These are phyloP conservation scores for Psittacara wagleri DNA, from an alignment of 2,113 vertebrate species.

Conservation along the genomic window DNA sequence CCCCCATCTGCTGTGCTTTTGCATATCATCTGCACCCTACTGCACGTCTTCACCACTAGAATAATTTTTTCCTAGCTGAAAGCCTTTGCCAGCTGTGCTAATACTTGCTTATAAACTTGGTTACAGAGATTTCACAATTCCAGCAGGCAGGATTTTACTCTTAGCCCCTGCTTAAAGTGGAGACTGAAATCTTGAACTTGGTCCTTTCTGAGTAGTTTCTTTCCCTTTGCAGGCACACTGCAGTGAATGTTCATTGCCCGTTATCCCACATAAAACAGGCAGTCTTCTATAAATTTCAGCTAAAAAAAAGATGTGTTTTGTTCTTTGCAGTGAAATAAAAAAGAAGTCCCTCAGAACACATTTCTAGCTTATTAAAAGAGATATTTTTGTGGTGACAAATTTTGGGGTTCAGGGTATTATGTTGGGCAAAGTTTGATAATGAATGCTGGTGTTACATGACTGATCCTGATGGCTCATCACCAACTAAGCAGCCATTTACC, in stretches of 20 bases:
- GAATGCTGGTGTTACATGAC: background rate
- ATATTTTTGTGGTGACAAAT: background rate
- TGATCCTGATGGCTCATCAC: background rate
- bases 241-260: background rate
- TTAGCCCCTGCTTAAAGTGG: slow-evolving; percentile 34
- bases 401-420: background rate
- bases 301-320: background rate
- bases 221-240: background rate
- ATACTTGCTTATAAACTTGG: slow-evolving; percentile 32
- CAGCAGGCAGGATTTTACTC: slow-evolving; percentile 52
- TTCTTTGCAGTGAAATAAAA: background rate
- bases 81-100: slow-evolving; percentile 42
- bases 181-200: slow-evolving; percentile 39
- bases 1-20: background rate
- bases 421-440: background rate
- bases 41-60: slow-evolving; percentile 5
- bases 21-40: background rate
- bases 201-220: slow-evolving; percentile 29
- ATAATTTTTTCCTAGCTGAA: slow-evolving; percentile 36
- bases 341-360: background rate
- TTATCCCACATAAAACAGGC: background rate
- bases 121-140: slow-evolving; percentile 57
- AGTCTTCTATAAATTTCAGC: background rate
- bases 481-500: background rate
- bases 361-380: background rate